Base-by-base conservation (phyloP, 2,113 vertebrate species). In the Otis tarda region DNA sequence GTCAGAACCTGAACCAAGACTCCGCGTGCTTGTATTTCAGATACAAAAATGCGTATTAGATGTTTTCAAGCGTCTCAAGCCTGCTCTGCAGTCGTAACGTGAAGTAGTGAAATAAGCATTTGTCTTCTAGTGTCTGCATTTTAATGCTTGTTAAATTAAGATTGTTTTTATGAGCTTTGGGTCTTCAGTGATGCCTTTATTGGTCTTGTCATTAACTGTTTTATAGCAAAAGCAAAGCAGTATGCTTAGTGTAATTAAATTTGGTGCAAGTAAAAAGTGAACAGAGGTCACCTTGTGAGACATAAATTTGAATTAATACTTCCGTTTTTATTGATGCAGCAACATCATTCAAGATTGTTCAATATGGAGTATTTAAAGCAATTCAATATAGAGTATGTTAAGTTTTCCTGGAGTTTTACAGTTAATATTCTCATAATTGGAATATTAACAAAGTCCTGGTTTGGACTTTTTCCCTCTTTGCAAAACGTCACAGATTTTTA, bases 11-110 rank as follows among this genome's bases (percentile, higher is more conserved):
- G 41, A 10, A 11, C 33, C 20, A 7, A 15, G 18, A 2, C 52
- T 19, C 0, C 1, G 1, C 19, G 14, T 9, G 14, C 30, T 57
- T 14, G 14, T n/a, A 5, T 43, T 47, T 21, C 1, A 21, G 3
- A 1, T 4, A 22, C 28, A 64, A 6, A 69, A 53, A 19, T 3
- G 2, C 55, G 3, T 43, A 2, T 12, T 6, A 12, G 18, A 7
- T 4, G 15, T 15, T 63, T 25, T 19, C 3, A 4, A 25, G 33
- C 9, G 1, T 47, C 74, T 47, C 35, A 4, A 23, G 33, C 27
- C 50, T 0, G 1, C 83, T 65, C 39, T 33, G 45, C 4, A 0
- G 25, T 37, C 2, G 0, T 39, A 8, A 57, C 0, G 0, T n/a
- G 59, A 53, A 53, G 23, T 4, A 16, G 0, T 28, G 59, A 53